Evolutionary conservation across 2,113 vertebrate genomes (phyloP), one percentile per base, ranked within the genome.

Genomic region (Regulus satrapa): DNA sequence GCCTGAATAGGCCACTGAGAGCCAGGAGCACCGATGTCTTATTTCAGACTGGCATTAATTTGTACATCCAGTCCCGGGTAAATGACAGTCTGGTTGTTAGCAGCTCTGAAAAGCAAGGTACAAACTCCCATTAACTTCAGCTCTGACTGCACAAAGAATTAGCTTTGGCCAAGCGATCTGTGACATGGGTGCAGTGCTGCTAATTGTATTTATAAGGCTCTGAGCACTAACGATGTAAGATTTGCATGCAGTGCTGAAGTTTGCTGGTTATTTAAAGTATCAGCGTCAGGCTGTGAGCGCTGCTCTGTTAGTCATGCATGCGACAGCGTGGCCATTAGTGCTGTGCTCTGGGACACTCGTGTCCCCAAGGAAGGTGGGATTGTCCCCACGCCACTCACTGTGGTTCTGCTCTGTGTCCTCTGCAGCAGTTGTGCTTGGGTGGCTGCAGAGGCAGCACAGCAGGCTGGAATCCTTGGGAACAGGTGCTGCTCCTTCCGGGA

Each of bases 61-160:
- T 87, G 66, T 91, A 24, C 84, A 45, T 41, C 73, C 77, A 81
- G 18, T 45, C 86, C 67, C 0, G 5, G 54, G 41, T 67, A 75
- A 64, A 85, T 87, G 72, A 40, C 73, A 6, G 63, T 51, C 40
- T 19, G 73, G 83, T 45, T 48, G 93, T 77, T 81, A 92, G 72
- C 79, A 55, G 66, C 88, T 88, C 92, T 94, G 92, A 71, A 77
- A 84, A 92, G 86, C 91, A 48, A 88, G 89, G 71, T 41, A 67
- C 64, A 28, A 55, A 88, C 83, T 89, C 68, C 83, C 79, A 78
- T 86, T 86, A 86, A 28, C 76, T 84, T 84, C 88, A 94, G 59
- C 75, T 15, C 2, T n/a, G 86, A 71, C 34, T 25, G 68, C 95
- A 81, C 52, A 8, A 52, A 63, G 84, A 48, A 64, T 91, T 67